phyloP scores from a whole-genome alignment of 2,888 invertebrate genomes.

The Dryomyza anilis region DNA sequence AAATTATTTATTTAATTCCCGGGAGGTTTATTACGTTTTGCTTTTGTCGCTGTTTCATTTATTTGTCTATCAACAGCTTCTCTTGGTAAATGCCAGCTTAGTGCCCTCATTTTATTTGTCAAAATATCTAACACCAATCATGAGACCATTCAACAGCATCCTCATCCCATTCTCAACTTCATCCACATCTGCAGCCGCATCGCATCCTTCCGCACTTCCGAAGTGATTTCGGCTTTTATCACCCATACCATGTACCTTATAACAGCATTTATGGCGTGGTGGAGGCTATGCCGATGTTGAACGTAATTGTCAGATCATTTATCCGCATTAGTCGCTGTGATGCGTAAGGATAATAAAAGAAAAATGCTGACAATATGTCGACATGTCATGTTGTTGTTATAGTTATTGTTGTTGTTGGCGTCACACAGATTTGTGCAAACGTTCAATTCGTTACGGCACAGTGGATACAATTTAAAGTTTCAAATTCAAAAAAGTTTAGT shows the following conservation, averaged over 20 bases:
- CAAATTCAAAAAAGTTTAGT: background rate
- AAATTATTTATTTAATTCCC: background rate
- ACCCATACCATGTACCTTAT: background rate
- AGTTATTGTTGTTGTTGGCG: background rate
- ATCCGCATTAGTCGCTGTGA: conserved; percentile 52
- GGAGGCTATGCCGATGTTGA: conserved; percentile 29
- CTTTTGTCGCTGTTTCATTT: background rate
- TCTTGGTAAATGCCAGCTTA: conserved; percentile 6
- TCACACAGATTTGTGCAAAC: conserved; percentile 1
- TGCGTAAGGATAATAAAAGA: conserved; percentile 31
- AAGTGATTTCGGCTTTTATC: conserved; percentile 17
- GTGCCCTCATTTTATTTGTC: conserved; percentile 6
- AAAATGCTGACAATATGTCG: conserved; percentile 18
- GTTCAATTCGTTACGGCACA: conserved; percentile 3
- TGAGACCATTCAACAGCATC: background rate
- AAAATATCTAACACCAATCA: background rate
- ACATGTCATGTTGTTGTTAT: conserved; percentile 17
- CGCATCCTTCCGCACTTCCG: background rate
- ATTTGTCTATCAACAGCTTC: conserved; percentile 15
- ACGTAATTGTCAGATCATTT: conserved; percentile 59
- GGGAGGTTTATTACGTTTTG: background rate
- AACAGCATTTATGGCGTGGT: no score
- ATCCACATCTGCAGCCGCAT: conserved; percentile 22
- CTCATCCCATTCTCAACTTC: background rate
- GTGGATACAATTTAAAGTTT: background rate